Percentiles rank a stretch among this genome's conserved stretches.
Conservation (phyloP, 2,113 vertebrate species). For the Eonycteris spelaea region DNA sequence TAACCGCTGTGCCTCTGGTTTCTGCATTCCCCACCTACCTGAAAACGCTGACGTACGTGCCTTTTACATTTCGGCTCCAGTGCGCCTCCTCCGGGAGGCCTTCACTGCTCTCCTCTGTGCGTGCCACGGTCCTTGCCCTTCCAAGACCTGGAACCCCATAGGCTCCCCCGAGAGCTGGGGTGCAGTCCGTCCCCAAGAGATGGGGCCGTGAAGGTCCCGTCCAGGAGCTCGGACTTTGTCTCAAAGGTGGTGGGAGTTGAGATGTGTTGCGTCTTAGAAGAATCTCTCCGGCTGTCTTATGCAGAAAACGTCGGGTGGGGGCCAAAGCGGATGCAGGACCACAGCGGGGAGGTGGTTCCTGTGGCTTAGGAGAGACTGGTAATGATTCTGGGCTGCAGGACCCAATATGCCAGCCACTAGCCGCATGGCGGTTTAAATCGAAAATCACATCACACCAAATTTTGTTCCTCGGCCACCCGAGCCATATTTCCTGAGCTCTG, state of each 20-base stretch:
- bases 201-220: fast-evolving
- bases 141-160: too few species aligned
- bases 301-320: background rate
- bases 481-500: fast-evolving
- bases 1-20: too few species aligned
- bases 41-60: fast-evolving
- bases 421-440: background rate
- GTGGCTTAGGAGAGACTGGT: background rate
- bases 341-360: background rate
- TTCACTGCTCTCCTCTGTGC: fast-evolving
- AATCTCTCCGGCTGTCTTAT: background rate
- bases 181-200: background rate
- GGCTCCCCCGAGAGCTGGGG: background rate
- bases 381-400: background rate
- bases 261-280: background rate
- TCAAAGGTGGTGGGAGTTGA: background rate
- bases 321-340: background rate
- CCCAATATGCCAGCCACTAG: background rate
- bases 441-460: background rate
- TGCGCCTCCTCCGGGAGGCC: background rate
- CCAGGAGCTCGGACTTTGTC: background rate
- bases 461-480: background rate
- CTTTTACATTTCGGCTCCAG: background rate
- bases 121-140: background rate
- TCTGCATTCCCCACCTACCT: background rate